Base-by-base conservation (phyloP, 2,888 invertebrate species). In the Gnatocerus cornutus region DNA sequence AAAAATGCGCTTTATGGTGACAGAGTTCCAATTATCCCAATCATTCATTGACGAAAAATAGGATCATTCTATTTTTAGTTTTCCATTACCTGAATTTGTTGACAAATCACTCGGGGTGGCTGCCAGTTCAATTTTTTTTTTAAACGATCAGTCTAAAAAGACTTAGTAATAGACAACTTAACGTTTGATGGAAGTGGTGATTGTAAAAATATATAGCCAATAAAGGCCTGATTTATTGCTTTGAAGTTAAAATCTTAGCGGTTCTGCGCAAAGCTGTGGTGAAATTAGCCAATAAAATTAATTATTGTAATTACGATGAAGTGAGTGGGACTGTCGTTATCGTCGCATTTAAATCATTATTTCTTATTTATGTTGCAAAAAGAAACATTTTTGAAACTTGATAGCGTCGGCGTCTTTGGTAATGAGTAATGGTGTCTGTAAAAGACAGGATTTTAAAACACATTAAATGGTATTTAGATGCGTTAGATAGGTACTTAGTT, bases 251-350 rank as follows among this genome's bases (percentile, higher is more conserved):
- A 55, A 37, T 14, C 55, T 39, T 13, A 37, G 37, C 37, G 55
- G 39, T 37, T 55, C 10, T 37, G 21, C 39, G 16, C 55, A 55
- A 55, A 45, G 43, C 41, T 13, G 43, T 7, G 41, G n/a, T 14
- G 21, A 55, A 58, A 58, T 58, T 58, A 27, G 58, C 27, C 58
- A 58, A 58, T 58, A 58, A 58, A 58, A 58, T 58, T 58, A 41
- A 58, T 58, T 43, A 10, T 14, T 21, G 27, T 45, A 45, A 48
- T 48, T 48, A 14, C 41, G 41, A 41, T 7, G 21, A 55, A 13
- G 55, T 33, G 55, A 55, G 16, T 55, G 39, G 37, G 12, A 55
- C 13, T 21, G 39, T 37, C 55, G 37, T 55, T 55, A 55, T 39
- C 55, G 45, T 10, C 45, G 29, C 45, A 30, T 58, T 45, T 45